A percentile compares a stretch with the other conserved stretches of the same genome.
These are phyloP conservation scores for Nephotettix cincticeps DNA, from an alignment of 1,140 invertebrate genomes.

Conservation along the genomic window DNA sequence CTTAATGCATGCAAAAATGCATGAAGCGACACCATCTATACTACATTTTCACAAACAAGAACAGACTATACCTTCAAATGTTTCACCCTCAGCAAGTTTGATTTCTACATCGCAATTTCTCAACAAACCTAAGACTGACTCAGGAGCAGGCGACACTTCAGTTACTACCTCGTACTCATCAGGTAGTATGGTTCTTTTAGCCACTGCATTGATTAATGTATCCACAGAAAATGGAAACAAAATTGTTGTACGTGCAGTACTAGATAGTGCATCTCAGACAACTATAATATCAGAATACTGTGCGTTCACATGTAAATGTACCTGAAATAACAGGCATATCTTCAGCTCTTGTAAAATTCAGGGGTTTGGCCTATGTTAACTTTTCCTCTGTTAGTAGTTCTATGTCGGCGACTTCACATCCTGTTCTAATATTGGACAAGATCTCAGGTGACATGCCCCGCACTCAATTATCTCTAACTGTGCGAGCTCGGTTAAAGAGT, in stretches of 20 bases:
- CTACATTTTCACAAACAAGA: background rate
- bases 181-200: background rate
- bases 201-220: background rate
- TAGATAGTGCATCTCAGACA: background rate
- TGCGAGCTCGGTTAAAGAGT: background rate
- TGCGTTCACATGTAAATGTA: too few species aligned
- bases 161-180: too few species aligned
- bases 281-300: too few species aligned
- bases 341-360: too few species aligned
- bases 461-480: too few species aligned
- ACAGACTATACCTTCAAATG: background rate
- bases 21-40: background rate
- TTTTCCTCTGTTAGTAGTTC: background rate
- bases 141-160: background rate
- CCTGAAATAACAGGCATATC: too few species aligned
- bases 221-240: background rate
- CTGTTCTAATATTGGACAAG: too few species aligned
- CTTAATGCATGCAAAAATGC: background rate
- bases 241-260: background rate
- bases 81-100: background rate
- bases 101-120: background rate
- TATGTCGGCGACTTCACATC: background rate
- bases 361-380: too few species aligned
- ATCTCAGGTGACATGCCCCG: too few species aligned
- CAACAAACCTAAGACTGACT: background rate